These are phyloP conservation scores for Neoascia interrupta DNA, from an alignment of 2,888 invertebrate species.

Conservation along the genomic window DNA sequence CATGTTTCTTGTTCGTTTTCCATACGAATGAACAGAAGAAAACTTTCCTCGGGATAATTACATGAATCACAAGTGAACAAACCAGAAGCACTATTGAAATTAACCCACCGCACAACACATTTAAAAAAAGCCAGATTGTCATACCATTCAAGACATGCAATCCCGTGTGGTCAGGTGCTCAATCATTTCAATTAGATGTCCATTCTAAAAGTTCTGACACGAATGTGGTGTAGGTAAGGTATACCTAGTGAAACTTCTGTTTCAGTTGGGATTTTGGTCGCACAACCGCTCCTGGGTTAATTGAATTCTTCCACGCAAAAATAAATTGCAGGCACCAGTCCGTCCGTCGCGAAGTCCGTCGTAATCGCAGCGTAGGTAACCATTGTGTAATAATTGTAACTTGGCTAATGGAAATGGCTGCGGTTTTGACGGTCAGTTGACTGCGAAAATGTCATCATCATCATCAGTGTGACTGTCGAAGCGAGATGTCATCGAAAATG, in stretches of 20 bases:
- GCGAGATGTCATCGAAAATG: conserved; percentile 61
- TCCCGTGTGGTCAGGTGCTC: conserved; percentile 66
- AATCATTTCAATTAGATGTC: conserved; percentile 66
- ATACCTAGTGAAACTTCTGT: too few relatives aligned
- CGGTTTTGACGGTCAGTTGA: conserved; percentile 62
- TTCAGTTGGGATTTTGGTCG: conserved; percentile 4
- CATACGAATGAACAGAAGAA: background rate
- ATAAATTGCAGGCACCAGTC: conserved; percentile 61
- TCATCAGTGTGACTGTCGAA: conserved; percentile 57
- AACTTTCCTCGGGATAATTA: conserved; percentile 13
- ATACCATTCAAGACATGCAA: conserved; percentile 36
- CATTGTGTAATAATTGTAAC: conserved; percentile 61
- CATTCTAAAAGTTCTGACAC: conserved; percentile 65
- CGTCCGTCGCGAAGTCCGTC: background rate
- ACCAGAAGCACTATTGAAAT: conserved; percentile 4
- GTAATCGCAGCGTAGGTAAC: background rate
- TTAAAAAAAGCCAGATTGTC: conserved; percentile 58
- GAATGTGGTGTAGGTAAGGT: too few relatives aligned
- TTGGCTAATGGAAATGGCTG: conserved; percentile 56
- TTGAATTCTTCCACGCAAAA: conserved; percentile 68
- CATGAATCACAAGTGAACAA: conserved; percentile 1
- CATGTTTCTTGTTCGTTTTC: too few relatives aligned
- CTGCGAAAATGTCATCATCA: conserved; percentile 68
- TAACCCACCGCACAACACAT: conserved; percentile 41
- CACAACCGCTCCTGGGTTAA: conserved; percentile 45